Conservation (phyloP, 1,140 invertebrate species). For the Hirudo medicinalis region DNA sequence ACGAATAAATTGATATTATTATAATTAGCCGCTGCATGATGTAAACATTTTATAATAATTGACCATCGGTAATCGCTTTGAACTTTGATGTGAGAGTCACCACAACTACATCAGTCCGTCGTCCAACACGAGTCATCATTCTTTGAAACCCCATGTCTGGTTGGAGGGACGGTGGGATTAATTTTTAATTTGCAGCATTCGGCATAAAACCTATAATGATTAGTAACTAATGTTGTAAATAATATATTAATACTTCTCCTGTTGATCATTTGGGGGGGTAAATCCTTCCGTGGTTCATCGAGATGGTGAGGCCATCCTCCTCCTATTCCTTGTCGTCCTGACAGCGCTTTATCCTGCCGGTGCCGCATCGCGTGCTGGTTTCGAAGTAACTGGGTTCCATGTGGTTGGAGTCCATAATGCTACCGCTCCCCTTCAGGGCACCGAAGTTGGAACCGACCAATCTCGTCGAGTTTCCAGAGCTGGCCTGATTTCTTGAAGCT, state of each 20-base stretch:
- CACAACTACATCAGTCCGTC: slow-evolving; percentile 66
- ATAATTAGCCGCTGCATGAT: no score
- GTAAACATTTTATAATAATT: no score
- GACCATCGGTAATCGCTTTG: background rate
- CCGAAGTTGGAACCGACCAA: no score
- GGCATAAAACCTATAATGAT: no score
- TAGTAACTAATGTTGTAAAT: no score
- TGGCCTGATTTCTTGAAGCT: no score
- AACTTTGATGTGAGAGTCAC: slow-evolving; percentile 50
- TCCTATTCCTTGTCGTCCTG: slow-evolving; percentile 15
- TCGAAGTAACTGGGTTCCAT: background rate
- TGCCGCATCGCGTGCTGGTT: slow-evolving; percentile 13
- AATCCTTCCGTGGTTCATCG: slow-evolving; percentile 14
- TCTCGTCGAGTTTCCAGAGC: no score
- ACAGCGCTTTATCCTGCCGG: slow-evolving; percentile 20
- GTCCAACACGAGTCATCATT: slow-evolving; percentile 56
- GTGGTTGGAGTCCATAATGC: no score
- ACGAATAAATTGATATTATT: slow-evolving; percentile 2
- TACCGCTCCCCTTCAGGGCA: no score
- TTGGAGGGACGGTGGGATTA: background rate
- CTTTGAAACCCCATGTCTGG: background rate
- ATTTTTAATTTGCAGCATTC: no score
- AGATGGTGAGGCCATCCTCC: slow-evolving; percentile 16
- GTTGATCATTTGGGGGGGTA: slow-evolving; percentile 2
- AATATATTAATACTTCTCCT: no score